Conservation (phyloP, 2,113 vertebrate genomes). For the Larimichthys crocea region DNA sequence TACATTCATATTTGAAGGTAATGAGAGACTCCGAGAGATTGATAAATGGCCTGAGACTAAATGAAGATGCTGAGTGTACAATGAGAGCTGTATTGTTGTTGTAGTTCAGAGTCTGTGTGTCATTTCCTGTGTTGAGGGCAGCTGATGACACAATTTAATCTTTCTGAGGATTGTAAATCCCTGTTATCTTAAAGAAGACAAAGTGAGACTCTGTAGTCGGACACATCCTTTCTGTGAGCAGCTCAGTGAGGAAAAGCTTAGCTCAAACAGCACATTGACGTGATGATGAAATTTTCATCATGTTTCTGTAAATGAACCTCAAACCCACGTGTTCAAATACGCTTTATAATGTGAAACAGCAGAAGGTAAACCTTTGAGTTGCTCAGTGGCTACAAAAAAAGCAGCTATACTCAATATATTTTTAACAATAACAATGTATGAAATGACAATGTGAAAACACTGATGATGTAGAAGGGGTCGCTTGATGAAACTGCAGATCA, state of each 20-base stretch:
- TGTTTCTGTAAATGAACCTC: not conserved
- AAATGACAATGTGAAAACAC: no score
- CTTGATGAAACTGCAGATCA: not conserved
- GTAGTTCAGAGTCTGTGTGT: not conserved
- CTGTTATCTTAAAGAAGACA: constrained; percentile 15
- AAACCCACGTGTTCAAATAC: not conserved
- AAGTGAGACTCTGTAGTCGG: not conserved
- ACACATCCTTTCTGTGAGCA: not conserved
- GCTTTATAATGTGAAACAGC: not conserved
- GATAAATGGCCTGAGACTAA: not conserved
- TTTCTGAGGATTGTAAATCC: constrained; percentile 24
- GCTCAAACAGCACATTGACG: not conserved
- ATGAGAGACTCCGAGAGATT: not conserved
- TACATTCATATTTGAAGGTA: not conserved
- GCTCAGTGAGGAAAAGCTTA: not conserved
- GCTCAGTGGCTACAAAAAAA: not conserved
- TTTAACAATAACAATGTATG: not conserved
- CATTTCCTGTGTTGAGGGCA: constrained; percentile 14
- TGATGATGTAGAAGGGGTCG: not conserved
- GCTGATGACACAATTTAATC: constrained; percentile 14
- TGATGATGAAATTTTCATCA: constrained; percentile 6
- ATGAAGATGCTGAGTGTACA: no score
- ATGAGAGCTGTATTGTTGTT: not conserved
- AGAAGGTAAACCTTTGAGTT: not conserved
- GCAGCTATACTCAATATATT: not conserved